A percentile compares a stretch with the other conserved stretches of the same genome.
phyloP scores from a whole-genome alignment of 2,113 vertebrate genomes.

The Heterocephalus glaber region DNA sequence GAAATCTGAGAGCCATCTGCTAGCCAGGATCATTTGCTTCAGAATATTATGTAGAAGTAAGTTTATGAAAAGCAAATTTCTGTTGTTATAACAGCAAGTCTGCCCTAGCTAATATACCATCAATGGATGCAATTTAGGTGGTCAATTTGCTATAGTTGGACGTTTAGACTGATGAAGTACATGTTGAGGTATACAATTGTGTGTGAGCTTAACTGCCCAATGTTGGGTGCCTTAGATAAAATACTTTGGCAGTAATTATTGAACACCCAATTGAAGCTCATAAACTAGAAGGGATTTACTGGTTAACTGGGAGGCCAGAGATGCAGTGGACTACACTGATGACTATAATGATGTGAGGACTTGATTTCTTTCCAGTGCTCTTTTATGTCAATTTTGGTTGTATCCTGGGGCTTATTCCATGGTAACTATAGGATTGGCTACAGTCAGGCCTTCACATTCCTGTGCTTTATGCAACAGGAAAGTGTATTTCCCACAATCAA shows the following conservation, averaged over 20 bases:
- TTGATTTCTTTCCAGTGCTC: background rate
- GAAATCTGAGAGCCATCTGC: background rate
- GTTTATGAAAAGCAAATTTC: background rate
- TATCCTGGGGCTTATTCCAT: background rate
- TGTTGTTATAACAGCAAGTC: background rate
- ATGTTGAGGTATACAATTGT: background rate
- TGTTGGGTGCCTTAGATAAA: background rate
- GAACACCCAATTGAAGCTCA: background rate
- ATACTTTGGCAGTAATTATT: background rate
- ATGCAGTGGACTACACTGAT: background rate
- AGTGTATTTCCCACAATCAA: background rate
- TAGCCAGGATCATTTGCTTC: background rate
- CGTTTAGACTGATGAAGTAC: background rate
- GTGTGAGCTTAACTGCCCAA: background rate
- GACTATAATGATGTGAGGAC: background rate
- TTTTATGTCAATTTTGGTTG: background rate
- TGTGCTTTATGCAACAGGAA: background rate
- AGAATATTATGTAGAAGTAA: background rate
- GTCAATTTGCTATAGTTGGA: background rate
- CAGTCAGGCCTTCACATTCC: accelerated
- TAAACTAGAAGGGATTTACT: background rate
- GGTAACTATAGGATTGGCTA: background rate
- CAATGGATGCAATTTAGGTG: background rate
- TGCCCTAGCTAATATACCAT: background rate
- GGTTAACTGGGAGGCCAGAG: background rate